Percentiles rank a stretch among this genome's conserved stretches.
phyloP scores from a whole-genome alignment of 1,140 invertebrate genomes.

The Caenorhabditis tropicalis region DNA sequence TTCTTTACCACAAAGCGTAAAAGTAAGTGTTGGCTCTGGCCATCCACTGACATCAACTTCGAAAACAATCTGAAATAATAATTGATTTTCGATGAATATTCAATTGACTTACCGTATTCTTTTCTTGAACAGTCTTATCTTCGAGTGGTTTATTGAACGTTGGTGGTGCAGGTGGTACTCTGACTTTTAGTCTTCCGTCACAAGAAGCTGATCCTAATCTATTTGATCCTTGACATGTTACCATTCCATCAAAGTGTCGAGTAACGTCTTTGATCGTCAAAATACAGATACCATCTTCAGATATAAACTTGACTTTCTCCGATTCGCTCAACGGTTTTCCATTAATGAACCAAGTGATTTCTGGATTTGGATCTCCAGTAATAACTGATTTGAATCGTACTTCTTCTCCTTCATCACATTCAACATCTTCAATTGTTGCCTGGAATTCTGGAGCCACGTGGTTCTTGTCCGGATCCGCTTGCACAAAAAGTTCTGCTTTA shows the following conservation, averaged over 20 bases:
- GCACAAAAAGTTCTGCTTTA: constrained; percentile 63
- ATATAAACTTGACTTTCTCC: constrained; percentile 68
- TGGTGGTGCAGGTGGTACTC: constrained; percentile 66
- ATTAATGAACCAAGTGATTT: constrained; percentile 73
- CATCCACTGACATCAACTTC: constrained; percentile 71
- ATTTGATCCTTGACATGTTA: constrained; percentile 70
- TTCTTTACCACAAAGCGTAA: constrained; percentile 53
- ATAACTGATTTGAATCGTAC: constrained; percentile 74
- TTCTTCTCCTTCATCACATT: constrained; percentile 71
- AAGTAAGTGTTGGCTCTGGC: constrained; percentile 70
- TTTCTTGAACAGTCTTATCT: constrained; percentile 66
- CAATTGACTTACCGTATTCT: constrained; percentile 48
- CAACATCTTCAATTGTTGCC: constrained; percentile 70
- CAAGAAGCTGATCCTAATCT: constrained; percentile 64
- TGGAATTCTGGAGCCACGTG: constrained; percentile 70
- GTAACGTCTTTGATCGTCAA: constrained; percentile 71
- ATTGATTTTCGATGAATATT: background rate
- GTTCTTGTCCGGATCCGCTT: constrained; percentile 69
- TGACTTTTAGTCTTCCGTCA: constrained; percentile 66
- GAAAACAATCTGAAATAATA: constrained; percentile 60
- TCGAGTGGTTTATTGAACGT: constrained; percentile 67
- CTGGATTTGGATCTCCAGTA: constrained; percentile 84
- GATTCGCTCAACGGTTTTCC: constrained; percentile 73
- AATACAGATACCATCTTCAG: constrained; percentile 71
- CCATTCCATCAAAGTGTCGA: constrained; percentile 70